Evolutionary conservation across 2,888 invertebrate species (phyloP).

Genomic region (Smittia aterrima): DNA sequence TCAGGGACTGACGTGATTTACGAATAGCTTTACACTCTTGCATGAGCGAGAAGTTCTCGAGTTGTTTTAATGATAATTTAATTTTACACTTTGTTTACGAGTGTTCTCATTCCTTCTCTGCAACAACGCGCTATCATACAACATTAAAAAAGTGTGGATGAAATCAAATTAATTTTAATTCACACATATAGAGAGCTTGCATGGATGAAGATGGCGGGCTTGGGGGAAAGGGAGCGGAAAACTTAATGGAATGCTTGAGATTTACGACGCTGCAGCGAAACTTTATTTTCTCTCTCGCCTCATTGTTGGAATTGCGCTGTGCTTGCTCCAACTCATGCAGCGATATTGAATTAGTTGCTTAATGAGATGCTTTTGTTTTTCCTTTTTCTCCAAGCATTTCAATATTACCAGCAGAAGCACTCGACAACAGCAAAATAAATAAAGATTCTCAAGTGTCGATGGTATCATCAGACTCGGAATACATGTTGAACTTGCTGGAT

Average conservation of each 20-base stretch:
- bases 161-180: constrained; percentile 42
- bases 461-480: constrained; percentile 10
- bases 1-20: constrained; percentile 36
- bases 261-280: constrained; percentile 9
- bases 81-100: constrained; percentile 42
- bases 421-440: constrained; percentile 6
- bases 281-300: constrained; percentile 1
- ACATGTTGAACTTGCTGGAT: constrained; percentile 19
- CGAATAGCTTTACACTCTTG: background rate
- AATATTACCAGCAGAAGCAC: constrained; percentile 1
- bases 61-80: constrained; percentile 40
- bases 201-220: background rate
- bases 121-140: constrained; percentile 25
- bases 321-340: background rate
- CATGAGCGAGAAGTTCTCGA: background rate
- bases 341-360: constrained; percentile 35
- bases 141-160: constrained; percentile 29
- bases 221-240: constrained; percentile 11
- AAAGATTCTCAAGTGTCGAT: constrained; percentile 13
- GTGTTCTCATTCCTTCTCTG: constrained; percentile 4
- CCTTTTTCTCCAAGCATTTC: background rate
- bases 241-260: constrained; percentile 27
- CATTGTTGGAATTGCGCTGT: constrained; percentile 1
- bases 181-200: constrained; percentile 21
- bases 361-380: constrained; percentile 40